Base-by-base conservation (phyloP, 2,888 invertebrate genomes). In the Seladonia tumulorum region DNA sequence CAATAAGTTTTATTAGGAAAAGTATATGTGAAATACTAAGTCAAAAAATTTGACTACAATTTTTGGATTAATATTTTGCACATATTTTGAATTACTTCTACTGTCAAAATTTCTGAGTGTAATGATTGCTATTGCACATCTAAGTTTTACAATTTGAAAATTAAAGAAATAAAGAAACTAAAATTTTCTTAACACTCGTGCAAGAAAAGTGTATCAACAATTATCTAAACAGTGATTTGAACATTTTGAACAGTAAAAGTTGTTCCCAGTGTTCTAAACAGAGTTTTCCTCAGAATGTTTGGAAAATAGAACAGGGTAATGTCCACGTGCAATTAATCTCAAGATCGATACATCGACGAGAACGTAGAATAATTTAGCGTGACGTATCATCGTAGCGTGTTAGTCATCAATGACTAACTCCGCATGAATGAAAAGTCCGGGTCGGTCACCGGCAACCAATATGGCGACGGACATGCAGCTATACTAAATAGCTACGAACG, bases 391-490 rank as follows among this genome's bases (percentile, higher is more conserved):
- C 22, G 22, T 39, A 68, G 22, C 39, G 22, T 68, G 39, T 68
- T 68, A 68, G 72, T 72, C 72, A 47, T 63, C 45, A 63, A 76
- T 76, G 63, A 76, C 63, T 63, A 76, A 47, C 63, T 29, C 45
- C 16, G 63, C 45, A 63, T 76, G 76, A 76, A 76, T 76, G 76
- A 76, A 47, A 63, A 47, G 18, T 63, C 47, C 22, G 47, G 60
- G 39, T 60, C 79, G 22, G 14, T 53, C 25, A 47, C 14, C 49
- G 66, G 75, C 22, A 42, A 39, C 45, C 42, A 60, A 76, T 35
- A 49, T 72, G 74, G 16, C 16, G 66, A 29, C 60, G 12, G 14
- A 29, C 53, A 39, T 18, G 39, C n/a, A 35, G 72, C 18, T 39
- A n/a, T 5, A 8, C 16, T 2, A 35, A 35, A 2, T 8, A 25